Evolutionary conservation across 2,797 vertebrate genomes (phyloP).

Genomic region (Hypotaenidia philippensis): DNA sequence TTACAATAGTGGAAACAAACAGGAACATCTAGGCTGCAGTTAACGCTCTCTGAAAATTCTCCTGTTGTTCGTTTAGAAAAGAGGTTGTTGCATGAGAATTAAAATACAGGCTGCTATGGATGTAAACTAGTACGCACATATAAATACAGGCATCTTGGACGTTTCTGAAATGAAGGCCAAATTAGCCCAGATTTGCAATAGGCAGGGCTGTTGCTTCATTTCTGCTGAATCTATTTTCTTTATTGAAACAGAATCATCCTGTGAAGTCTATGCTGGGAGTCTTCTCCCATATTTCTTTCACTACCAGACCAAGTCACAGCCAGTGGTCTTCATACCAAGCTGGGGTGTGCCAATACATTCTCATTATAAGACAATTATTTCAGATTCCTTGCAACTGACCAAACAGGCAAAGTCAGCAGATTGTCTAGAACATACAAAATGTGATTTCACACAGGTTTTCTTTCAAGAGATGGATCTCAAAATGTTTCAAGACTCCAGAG

Average conservation of each 20-base stretch:
- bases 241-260: neutral
- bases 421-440: neutral
- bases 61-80: slow-evolving; percentile 36
- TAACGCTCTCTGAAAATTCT: slow-evolving; percentile 33
- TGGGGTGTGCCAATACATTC: neutral
- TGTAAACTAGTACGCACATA: neutral
- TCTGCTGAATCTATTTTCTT: neutral
- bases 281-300: neutral
- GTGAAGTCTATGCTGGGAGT: neutral
- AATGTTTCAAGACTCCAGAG: neutral
- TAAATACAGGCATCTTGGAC: slow-evolving; percentile 48
- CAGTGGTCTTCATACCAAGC: neutral
- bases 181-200: neutral
- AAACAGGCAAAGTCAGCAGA: neutral
- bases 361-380: neutral
- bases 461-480: neutral
- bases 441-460: neutral
- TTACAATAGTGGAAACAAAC: neutral
- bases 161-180: slow-evolving; percentile 35
- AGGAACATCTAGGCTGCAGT: neutral
- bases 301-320: neutral
- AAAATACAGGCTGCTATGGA: slow-evolving; percentile 21
- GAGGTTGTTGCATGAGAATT: neutral
- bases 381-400: neutral
- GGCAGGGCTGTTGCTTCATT: neutral